Base-by-base conservation (phyloP, 2,113 vertebrate species). In the Aviceda subcristata region DNA sequence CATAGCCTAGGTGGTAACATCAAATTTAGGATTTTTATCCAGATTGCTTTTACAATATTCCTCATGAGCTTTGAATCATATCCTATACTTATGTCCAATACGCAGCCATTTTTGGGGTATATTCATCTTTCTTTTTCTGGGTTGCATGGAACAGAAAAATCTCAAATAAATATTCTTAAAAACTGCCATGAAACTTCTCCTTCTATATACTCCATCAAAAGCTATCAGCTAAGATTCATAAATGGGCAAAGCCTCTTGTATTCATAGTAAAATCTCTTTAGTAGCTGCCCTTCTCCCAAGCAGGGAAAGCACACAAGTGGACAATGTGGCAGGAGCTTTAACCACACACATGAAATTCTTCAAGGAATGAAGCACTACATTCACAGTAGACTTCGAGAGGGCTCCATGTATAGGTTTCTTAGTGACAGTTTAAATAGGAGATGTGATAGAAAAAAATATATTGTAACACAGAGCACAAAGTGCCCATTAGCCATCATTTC, bases 1-100 rank as follows among this genome's bases (percentile, higher is more conserved):
- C 0, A 0, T 41, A 46, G 7, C 3, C 18, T 48, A 29, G 12
- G 23, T 77, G 43, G 24, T 68, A 69, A 48, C 29, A 72, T 8
- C 12, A 86, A 63, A 59, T 82, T 60, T 38, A 22, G 23, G 30
- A 66, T 76, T 96, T 48, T 86, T 63, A 75, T 90, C 21, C 34
- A 60, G 55, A 46, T 75, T 60, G 36, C 7, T 82, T 82, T 79
- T 56, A 39, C 34, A 75, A 3, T 88, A 71, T 68, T 92, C 26
- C n/a, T 88, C 12, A 7, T 56, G 23, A 91, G 8, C 9, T 73
- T 81, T 90, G 41, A 71, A 38, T 72, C 53, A 34, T 50, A 56
- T 50, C 8, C 22, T 71, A 4, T 23, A 63, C 13, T 86, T 55
- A 24, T 57, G 17, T 53, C 19, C 45, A 64, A 38, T 69, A 80